Base-by-base conservation (phyloP, 2,888 invertebrate genomes). In the Cetonia aurata region DNA sequence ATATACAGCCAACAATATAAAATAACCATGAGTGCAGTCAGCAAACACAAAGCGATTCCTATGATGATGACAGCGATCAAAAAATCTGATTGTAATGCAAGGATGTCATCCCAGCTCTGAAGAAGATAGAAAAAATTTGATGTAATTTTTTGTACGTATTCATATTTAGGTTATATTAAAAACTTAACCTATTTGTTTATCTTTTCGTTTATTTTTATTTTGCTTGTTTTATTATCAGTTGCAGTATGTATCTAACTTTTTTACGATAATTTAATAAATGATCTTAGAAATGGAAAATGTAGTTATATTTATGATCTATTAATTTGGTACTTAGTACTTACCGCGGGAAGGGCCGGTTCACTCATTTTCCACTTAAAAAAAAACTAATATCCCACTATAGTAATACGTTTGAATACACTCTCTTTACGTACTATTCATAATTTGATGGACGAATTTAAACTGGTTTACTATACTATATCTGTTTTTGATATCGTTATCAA, bases 1-100 rank as follows among this genome's bases (percentile, higher is more conserved):
- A 19, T 42, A 13, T 60, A 55, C 15, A 71, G n/a, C 67, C 65
- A 65, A 57, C 13, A 31, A 42, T 66, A 66, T 31, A 70, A 31
- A 59, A 70, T 57, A 42, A 31, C 33, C 12, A 41, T 12, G 13
- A 69, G 25, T n/a, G 69, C 42, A 13, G 56, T 6, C 10, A 69
- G 42, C 46, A 71, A 25, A 12, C 69, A 66, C 10, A 71, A 37
- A 42, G 57, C 52, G 2, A 33, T 48, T 19, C 53, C 33, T 19
- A 71, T 31, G 6, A 71, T 46, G 3, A 41, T 52, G 19, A 60
- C 44, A 8, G 46, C 44, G 15, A 71, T 60, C 12, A 53, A 31
- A 44, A 67, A 62, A n/a, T 67, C 55, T 25, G 17, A 19, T 25
- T n/a, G 31, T 25, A 25, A 19, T 6, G 13, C 3, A n/a, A 44